These are phyloP conservation scores for Limenitis camilla DNA, from an alignment of 2,888 invertebrate species.

Conservation along the genomic window DNA sequence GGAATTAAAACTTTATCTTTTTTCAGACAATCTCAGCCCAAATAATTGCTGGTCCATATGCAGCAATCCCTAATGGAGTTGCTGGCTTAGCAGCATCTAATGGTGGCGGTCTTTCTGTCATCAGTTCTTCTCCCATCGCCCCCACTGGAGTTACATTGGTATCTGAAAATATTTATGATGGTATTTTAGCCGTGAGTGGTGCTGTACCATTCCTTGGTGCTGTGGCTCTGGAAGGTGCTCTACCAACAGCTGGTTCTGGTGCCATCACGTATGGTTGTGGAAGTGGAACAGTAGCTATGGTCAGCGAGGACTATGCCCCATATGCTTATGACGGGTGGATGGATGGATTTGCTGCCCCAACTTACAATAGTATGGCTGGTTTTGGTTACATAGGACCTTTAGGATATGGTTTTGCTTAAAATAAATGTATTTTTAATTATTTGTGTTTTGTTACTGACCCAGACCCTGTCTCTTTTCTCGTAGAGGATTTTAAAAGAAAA, in stretches of 20 bases:
- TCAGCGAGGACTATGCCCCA: conserved; percentile 18
- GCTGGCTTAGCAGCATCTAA: conserved; percentile 19
- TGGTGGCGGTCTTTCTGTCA: conserved; percentile 25
- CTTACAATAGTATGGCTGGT: background rate
- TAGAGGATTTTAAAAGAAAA: no score
- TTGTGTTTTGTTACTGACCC: background rate
- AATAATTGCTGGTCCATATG: conserved; percentile 2
- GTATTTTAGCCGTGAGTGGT: conserved; percentile 30
- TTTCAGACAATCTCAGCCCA: no score
- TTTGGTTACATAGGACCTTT: background rate
- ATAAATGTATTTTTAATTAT: background rate
- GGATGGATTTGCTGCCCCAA: background rate
- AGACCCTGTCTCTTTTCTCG: no score
- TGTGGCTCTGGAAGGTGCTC: conserved; percentile 33
- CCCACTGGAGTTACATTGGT: conserved; percentile 34
- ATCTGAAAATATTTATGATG: conserved; percentile 36
- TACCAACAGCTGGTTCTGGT: conserved; percentile 32
- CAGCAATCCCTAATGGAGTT: conserved; percentile 11
- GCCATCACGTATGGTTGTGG: conserved; percentile 33
- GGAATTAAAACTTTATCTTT: no score
- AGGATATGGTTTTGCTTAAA: background rate
- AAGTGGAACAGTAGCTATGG: conserved; percentile 26
- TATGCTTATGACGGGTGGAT: conserved; percentile 1
- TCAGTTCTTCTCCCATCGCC: conserved; percentile 32
- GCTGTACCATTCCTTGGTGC: conserved; percentile 38